A percentile compares a stretch with the other conserved stretches of the same genome.
phyloP scores from a whole-genome alignment of 2,113 vertebrate genomes.

The Coptodon rendalli region DNA sequence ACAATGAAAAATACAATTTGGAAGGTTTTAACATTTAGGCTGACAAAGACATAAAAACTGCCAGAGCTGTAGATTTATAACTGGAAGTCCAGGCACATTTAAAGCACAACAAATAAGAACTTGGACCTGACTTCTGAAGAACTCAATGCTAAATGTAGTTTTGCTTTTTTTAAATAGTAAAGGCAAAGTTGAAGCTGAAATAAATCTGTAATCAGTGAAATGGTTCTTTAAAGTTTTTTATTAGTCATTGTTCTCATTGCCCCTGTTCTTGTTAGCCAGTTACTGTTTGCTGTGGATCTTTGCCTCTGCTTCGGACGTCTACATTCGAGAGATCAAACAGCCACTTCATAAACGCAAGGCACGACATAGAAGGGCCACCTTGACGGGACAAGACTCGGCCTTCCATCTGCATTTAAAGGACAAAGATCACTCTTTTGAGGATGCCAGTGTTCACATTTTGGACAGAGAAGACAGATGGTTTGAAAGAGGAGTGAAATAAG shows the following conservation, averaged over 20 bases:
- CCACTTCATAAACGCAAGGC: rapidly evolving
- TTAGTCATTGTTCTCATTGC: rapidly evolving
- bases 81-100: not conserved
- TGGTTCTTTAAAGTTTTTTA: not conserved
- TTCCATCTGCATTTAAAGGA: not conserved
- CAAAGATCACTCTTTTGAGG: not conserved
- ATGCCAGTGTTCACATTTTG: rapidly evolving
- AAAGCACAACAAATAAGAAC: rapidly evolving
- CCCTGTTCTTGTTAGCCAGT: not conserved
- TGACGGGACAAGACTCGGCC: not conserved
- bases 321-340: not conserved
- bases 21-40: not conserved
- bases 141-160: not conserved
- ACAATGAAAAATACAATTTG: not conserved
- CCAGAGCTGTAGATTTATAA: not conserved
- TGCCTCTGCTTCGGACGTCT: rapidly evolving
- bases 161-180: not conserved
- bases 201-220: not conserved
- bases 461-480: not conserved
- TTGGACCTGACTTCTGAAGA: not conserved
- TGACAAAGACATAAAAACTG: not conserved
- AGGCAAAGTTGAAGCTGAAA: not conserved
- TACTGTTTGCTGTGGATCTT: not conserved
- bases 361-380: not conserved
- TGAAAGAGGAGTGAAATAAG: not conserved